Percentiles rank a stretch among this genome's conserved stretches.
Conservation (phyloP, 2,888 invertebrate species). For the Macaria notata region DNA sequence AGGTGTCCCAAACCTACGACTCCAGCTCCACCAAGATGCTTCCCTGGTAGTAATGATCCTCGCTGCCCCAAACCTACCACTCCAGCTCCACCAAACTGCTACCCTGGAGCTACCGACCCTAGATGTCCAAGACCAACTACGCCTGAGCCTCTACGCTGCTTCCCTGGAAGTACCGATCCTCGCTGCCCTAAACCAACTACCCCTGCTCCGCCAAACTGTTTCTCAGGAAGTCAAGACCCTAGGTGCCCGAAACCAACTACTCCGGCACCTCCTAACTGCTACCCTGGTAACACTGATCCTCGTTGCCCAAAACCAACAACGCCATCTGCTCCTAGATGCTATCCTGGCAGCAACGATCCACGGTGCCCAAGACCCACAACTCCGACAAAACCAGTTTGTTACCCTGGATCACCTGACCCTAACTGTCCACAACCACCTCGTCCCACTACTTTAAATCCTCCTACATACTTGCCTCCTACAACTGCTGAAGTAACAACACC, state of each 20-base stretch:
- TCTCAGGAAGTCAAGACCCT: constrained; percentile 45
- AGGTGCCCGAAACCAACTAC: constrained; percentile 41
- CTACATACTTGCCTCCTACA: constrained; percentile 34
- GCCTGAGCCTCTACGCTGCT: constrained; percentile 40
- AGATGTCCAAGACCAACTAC: constrained; percentile 34
- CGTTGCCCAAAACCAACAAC: constrained; percentile 36
- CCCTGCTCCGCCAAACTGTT: constrained; percentile 37
- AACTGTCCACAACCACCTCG: constrained; percentile 35
- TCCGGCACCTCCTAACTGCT: constrained; percentile 32
- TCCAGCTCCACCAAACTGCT: constrained; percentile 37
- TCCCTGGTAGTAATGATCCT: constrained; percentile 45
- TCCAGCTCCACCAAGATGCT: constrained; percentile 40
- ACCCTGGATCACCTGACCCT: constrained; percentile 32
- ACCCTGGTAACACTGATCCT: constrained; percentile 40
- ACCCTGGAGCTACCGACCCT: constrained; percentile 33
- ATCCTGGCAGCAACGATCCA: constrained; percentile 36
- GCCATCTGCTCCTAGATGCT: constrained; percentile 32
- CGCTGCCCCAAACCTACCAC: constrained; percentile 41
- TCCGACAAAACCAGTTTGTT: constrained; percentile 25
- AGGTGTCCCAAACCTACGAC: constrained; percentile 40
- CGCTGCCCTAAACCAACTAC: constrained; percentile 41
- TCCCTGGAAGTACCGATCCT: constrained; percentile 42
- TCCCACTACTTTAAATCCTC: constrained; percentile 45
- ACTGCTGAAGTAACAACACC: constrained; percentile 30
- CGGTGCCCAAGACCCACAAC: constrained; percentile 38